Base-by-base conservation (phyloP, 2,113 vertebrate species). In the Ptilonorhynchus violaceus region DNA sequence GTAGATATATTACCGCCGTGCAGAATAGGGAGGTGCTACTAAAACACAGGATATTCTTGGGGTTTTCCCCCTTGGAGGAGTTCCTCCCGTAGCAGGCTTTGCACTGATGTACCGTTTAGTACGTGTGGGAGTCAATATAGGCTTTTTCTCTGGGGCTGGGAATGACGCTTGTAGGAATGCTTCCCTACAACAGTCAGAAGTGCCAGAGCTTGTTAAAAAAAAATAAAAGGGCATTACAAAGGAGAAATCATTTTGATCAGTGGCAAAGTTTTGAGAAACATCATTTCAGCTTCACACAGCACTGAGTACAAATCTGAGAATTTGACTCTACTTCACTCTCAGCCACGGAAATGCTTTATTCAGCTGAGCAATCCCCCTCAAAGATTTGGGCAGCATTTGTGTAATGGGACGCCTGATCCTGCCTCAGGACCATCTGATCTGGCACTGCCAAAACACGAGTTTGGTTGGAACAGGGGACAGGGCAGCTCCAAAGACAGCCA, bases 111-210 rank as follows among this genome's bases (percentile, higher is more conserved):
- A 85, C 80, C 47, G 24, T 79, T 92, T 80, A 35, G n/a, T 50
- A n/a, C 1, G 4, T 52, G 84, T 92, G 86, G 82, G 75, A 92
- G 76, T 92, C 89, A 58, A 68, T 68, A 95, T 13, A 94, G 11
- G 12, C 15, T 56, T 31, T 75, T 92, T 58, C 19, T 63, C 42
- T 85, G 84, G 68, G 92, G 59, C 58, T 97, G 90, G 33, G 62
- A 88, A 91, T 66, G 78, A 92, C 0, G 2, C 13, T 56, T 37
- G 31, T 63, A 50, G 49, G 22, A 70, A 70, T 28, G 70, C 73
- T 95, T 96, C 92, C 78, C 78, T 94, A 88, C 69, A 81, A 93
- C 52, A 84, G 31, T 15, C 24, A 72, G 55, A 79, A 92, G 33
- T 41, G 15, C 31, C 52, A 47, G 27, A 25, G 15, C 17, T 92